Evolutionary conservation across 1,140 invertebrate species (phyloP).

Genomic region (Brachionus paranguensis): DNA sequence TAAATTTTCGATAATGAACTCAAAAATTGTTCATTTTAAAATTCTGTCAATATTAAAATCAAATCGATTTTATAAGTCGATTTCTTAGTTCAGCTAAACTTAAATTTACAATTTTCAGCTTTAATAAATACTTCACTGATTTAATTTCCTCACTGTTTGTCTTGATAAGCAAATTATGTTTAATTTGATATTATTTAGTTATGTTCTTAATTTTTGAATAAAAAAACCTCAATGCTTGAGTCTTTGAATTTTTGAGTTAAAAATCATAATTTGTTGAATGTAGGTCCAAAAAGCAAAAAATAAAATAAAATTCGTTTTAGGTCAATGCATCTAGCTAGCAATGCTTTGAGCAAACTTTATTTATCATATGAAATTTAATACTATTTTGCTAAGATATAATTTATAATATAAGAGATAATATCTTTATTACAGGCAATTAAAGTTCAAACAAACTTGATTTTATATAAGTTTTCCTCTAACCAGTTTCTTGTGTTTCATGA

Average conservation of each 20-base stretch:
- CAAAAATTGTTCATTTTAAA: neutral
- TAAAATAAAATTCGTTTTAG: neutral
- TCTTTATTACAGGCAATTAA: constrained; percentile 1
- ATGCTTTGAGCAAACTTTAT: neutral
- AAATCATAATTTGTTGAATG: neutral
- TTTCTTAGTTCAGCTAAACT: neutral
- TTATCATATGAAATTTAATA: neutral
- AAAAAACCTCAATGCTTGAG: neutral
- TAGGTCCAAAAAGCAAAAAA: neutral
- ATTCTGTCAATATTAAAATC: neutral
- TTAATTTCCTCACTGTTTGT: neutral
- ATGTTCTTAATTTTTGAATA: neutral
- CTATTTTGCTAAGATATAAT: neutral
- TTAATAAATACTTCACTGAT: neutral
- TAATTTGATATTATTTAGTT: neutral
- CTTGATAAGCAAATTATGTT: neutral
- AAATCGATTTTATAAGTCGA: neutral
- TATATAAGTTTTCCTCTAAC: neutral
- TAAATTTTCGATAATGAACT: no score
- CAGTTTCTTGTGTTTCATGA: neutral
- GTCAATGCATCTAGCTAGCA: neutral
- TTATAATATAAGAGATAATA: no score
- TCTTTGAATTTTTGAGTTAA: neutral
- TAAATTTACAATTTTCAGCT: neutral
- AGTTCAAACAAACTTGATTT: neutral